Conservation (phyloP, 2,888 invertebrate genomes). For the Sesia bembeciformis region DNA sequence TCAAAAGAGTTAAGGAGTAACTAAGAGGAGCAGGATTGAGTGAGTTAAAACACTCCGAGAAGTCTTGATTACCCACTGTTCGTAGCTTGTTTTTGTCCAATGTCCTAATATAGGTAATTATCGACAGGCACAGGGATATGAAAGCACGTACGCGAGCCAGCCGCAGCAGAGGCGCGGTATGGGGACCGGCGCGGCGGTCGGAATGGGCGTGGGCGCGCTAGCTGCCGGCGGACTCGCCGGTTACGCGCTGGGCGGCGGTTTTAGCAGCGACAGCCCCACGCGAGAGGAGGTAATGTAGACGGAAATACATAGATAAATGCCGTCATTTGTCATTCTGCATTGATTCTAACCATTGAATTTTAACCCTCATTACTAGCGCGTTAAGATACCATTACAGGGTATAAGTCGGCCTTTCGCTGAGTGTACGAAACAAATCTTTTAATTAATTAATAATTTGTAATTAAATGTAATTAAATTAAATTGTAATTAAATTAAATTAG, state of each 20-base stretch:
- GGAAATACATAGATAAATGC: neutral
- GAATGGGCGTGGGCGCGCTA: slow-evolving; percentile 72
- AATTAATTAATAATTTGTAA: too few relatives aligned
- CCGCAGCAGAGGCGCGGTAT: slow-evolving; percentile 35
- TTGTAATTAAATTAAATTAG: too few relatives aligned
- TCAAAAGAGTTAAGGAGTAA: too few relatives aligned
- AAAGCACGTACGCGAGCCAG: slow-evolving; percentile 20
- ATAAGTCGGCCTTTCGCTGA: too few relatives aligned
- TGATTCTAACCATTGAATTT: too few relatives aligned
- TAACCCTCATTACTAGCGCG: too few relatives aligned
- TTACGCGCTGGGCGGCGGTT: slow-evolving; percentile 70
- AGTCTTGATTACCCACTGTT: neutral
- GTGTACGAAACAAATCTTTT: too few relatives aligned
- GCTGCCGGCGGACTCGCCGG: slow-evolving; percentile 71
- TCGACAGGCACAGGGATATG: slow-evolving; percentile 17
- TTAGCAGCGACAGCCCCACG: slow-evolving; percentile 37
- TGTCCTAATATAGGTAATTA: neutral
- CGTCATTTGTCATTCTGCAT: too few relatives aligned
- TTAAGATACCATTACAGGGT: too few relatives aligned
- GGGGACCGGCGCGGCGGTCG: slow-evolving; percentile 58
- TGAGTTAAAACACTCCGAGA: neutral
- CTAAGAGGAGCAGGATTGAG: neutral
- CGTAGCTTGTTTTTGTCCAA: neutral
- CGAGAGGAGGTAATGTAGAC: slow-evolving; percentile 14
- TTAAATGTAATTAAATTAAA: too few relatives aligned